Evolutionary conservation across 1,140 invertebrate genomes (phyloP).

Genomic region (Brachionus rotundiformis): DNA sequence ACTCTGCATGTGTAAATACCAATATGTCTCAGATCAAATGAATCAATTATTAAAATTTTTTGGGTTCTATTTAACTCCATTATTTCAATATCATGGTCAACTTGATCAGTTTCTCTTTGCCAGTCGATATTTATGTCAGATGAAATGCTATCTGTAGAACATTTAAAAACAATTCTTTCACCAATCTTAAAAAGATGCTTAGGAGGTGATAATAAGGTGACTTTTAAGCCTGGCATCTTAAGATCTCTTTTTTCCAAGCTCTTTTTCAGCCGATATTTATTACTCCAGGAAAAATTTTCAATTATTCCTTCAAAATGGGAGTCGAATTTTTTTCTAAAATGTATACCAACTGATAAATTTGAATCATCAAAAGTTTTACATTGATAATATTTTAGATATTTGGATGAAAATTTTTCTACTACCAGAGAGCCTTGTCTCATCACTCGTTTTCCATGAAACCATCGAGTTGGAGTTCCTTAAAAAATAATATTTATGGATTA

Average conservation of each 20-base stretch:
- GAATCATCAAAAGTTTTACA: not conserved
- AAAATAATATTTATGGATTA: not conserved
- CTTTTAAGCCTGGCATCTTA: not conserved
- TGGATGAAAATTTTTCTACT: not conserved
- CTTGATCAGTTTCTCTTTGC: constrained; percentile 17
- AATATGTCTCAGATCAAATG: not conserved
- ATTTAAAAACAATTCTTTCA: not conserved
- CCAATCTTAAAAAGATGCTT: not conserved
- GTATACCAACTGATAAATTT: not conserved
- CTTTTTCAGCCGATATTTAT: constrained; percentile 5
- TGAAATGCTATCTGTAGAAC: not conserved
- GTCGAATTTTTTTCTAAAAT: not conserved
- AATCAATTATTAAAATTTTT: constrained; percentile 14
- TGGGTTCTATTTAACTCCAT: not conserved
- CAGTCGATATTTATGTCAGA: not conserved
- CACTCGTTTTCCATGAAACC: not conserved
- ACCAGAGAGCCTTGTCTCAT: not conserved
- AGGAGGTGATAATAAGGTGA: not conserved
- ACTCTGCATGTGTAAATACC: constrained; percentile 18
- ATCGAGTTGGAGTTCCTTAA: not conserved
- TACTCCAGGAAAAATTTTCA: not conserved
- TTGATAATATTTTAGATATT: constrained; percentile 15
- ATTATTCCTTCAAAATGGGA: not conserved
- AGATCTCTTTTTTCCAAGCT: not conserved
- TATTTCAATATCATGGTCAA: not conserved